Evolutionary conservation across 2,113 vertebrate species (phyloP).

Genomic region (Hemicordylus capensis): DNA sequence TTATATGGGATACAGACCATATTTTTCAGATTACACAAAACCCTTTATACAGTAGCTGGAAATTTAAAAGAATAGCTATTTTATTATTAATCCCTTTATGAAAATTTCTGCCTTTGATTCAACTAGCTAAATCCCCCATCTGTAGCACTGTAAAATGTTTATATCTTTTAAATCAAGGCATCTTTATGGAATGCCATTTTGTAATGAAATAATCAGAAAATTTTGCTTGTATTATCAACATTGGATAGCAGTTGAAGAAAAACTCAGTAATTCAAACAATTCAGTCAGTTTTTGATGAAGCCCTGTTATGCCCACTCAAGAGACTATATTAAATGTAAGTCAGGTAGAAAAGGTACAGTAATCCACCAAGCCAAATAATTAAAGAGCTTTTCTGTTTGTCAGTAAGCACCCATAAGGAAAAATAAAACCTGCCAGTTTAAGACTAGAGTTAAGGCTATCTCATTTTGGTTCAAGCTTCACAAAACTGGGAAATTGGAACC

Average conservation of each 20-base stretch:
- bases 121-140: background rate
- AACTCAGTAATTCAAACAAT: background rate
- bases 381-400: background rate
- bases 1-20: background rate
- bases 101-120: background rate
- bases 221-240: background rate
- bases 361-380: background rate
- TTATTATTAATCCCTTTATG: background rate
- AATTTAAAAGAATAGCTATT: background rate
- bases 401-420: background rate
- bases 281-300: background rate
- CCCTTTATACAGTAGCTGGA: background rate
- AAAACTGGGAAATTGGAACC: no score
- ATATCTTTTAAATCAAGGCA: background rate
- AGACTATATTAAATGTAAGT: background rate
- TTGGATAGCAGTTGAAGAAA: background rate
- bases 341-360: background rate
- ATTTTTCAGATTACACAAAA: background rate
- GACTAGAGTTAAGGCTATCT: no score
- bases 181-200: background rate
- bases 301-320: background rate
- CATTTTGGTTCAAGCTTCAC: no score
- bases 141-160: background rate
- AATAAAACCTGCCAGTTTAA: no score
- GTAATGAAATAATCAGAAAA: background rate